Evolutionary conservation across 2,888 invertebrate species (phyloP).

Genomic region (Scaptomyza polygonia): DNA sequence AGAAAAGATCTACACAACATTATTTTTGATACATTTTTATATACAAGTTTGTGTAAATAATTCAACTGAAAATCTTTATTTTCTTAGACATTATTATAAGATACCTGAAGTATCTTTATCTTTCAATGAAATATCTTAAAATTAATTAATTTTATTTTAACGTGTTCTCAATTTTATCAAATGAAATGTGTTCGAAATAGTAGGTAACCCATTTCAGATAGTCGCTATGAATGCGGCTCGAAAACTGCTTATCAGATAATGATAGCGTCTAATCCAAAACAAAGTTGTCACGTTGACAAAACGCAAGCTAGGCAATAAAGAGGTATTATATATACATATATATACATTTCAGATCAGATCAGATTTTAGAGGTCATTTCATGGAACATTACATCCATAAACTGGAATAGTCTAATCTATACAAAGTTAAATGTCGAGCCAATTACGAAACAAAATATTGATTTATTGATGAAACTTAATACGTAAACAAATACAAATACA

Average conservation of each 20-base stretch:
- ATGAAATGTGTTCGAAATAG: no score
- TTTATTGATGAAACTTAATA: constrained; percentile 38
- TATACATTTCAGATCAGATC: constrained; percentile 16
- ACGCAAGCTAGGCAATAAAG: constrained; percentile 8
- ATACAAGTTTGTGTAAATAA: no score
- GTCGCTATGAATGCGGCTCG: neutral
- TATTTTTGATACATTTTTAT: no score
- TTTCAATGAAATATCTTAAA: no score
- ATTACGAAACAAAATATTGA: constrained; percentile 39
- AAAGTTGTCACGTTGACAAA: constrained; percentile 21
- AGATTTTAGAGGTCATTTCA: constrained; percentile 74
- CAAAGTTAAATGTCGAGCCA: constrained; percentile 8
- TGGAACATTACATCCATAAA: constrained; percentile 60
- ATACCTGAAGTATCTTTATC: no score
- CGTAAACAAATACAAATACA: constrained; percentile 14
- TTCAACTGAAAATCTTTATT: no score
- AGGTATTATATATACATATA: constrained; percentile 13
- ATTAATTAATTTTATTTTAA: no score
- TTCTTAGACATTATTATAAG: no score
- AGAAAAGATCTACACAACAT: no score
- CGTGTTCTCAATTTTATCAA: no score
- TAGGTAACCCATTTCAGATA: constrained; percentile 5
- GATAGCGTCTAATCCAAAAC: constrained; percentile 30
- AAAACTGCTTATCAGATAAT: constrained; percentile 10
- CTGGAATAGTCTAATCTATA: constrained; percentile 36